A percentile compares a stretch with the other conserved stretches of the same genome.
These are phyloP conservation scores for Rattus rattus DNA, from an alignment of 2,113 vertebrate species.

Conservation along the genomic window DNA sequence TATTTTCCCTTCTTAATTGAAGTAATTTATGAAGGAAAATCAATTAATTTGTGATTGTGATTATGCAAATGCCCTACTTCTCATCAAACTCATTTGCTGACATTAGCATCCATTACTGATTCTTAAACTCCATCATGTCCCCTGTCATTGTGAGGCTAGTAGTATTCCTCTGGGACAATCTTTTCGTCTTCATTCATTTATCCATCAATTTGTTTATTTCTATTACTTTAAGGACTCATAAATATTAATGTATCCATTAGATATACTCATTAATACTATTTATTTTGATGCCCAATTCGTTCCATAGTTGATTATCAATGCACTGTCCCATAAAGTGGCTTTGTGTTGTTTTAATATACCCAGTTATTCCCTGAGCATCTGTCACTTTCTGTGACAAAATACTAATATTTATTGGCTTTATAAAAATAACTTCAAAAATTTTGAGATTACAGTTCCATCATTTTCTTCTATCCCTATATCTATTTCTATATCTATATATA, in stretches of 20 bases:
- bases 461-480: neutral
- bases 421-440: neutral
- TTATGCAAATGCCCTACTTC: neutral
- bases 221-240: neutral
- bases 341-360: neutral
- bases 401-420: neutral
- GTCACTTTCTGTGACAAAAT: neutral
- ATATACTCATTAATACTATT: conserved; percentile 14
- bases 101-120: conserved; percentile 34
- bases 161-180: neutral
- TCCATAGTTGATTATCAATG: neutral
- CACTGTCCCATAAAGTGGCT: neutral
- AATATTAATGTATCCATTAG: conserved; percentile 33
- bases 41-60: conserved; percentile 18
- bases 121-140: conserved; percentile 24
- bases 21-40: neutral
- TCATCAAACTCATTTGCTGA: conserved; percentile 34
- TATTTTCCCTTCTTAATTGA: conserved; percentile 49
- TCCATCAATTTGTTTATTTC: neutral
- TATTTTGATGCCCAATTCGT: neutral
- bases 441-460: neutral
- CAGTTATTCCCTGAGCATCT: neutral
- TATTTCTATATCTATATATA: too few relatives aligned
- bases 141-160: neutral
- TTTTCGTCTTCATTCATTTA: conserved; percentile 5